Conservation (phyloP, 2,113 vertebrate species). For the Podiceps cristatus region DNA sequence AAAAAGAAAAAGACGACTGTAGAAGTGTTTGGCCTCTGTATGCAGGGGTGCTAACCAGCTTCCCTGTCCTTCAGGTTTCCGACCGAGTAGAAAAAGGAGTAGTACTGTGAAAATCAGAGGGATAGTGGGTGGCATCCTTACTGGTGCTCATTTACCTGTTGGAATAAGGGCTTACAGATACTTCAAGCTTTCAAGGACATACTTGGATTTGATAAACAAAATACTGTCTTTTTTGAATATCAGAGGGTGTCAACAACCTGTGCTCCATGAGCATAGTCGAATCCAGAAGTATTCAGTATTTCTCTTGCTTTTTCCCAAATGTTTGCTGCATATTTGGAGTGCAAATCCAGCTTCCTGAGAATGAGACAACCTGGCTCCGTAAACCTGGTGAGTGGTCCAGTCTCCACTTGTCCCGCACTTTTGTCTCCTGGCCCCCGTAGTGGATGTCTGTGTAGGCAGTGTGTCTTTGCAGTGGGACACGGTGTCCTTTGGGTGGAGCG, state of each 20-base stretch:
- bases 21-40: background rate
- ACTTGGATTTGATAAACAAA: background rate
- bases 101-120: background rate
- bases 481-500: background rate
- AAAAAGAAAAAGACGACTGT: background rate
- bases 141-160: background rate
- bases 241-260: background rate
- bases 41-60: background rate
- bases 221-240: background rate
- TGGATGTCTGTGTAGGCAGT: background rate
- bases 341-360: background rate
- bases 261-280: background rate
- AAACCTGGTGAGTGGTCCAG: background rate
- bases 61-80: background rate
- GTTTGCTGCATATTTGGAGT: background rate
- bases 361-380: background rate
- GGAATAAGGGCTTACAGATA: background rate
- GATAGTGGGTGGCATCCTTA: background rate
- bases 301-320: background rate
- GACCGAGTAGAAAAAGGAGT: background rate
- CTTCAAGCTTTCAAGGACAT: background rate
- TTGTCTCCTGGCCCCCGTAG: background rate
- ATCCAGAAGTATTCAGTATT: background rate
- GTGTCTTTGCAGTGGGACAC: background rate
- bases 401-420: background rate